Base-by-base conservation (phyloP, 2,113 vertebrate species). In the Thomomys bottae region DNA sequence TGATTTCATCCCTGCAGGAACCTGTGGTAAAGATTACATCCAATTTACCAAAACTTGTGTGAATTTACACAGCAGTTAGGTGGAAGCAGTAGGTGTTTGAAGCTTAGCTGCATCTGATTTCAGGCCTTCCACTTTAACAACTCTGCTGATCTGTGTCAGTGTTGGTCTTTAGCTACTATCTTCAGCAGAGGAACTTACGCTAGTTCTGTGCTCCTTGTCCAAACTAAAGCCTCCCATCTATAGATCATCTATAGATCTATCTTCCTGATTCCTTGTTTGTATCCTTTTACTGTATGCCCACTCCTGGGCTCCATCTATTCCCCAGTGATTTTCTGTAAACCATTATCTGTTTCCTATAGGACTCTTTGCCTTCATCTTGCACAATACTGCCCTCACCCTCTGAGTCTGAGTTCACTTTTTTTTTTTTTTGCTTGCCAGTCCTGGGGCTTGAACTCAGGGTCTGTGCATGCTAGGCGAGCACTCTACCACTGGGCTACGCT, bases 271-370 rank as follows among this genome's bases (percentile, higher is more conserved):
- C 11, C 89, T 57, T 42, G 3, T 70, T 59, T 76, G 32, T 21
- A 30, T 38, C 23, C 32, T 12, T 63, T 83, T 32, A 66, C 49
- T 82, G 34, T 28, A 18, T 26, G 18, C 2, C 30, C 21, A 88
- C 1, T 3, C 11, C 18, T 3, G 40, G 71, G 30, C n/a, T 84
- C 30, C 77, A 72, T 42, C 75, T n/a, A 34, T 26, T 90, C 54
- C 73, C 57, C 54, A 85, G 21, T 63, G 18, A 42, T 72, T 79
- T 87, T 84, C 87, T 54, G 66, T 42, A 95, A 91, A 83, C 0
- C 30, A 71, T 73, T 32, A 72, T 70, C 71, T 84, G 42, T 87
- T 71, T 76, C 32, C n/a, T 72, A 26, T 5, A 11, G 59, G 40
- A 81, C 17, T 68, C 23, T 73, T n/a, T n/a, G 59, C 38, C 24